phyloP scores from a whole-genome alignment of 2,113 vertebrate species.

The Rutilus rutilus region DNA sequence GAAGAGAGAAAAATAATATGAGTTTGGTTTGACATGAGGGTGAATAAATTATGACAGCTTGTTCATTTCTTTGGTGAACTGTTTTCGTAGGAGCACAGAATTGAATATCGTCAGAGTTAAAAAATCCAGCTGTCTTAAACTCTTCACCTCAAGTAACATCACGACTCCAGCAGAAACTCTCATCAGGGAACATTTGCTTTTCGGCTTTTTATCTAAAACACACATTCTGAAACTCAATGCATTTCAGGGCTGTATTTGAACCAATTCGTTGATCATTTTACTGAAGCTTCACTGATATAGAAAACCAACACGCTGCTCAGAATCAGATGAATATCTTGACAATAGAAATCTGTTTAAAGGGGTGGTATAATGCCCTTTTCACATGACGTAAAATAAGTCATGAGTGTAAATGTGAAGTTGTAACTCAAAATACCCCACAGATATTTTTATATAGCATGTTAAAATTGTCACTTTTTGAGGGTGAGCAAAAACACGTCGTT shows the following conservation, averaged over 20 bases:
- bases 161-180: background rate
- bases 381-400: no score
- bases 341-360: background rate
- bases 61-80: background rate
- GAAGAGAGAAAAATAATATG: background rate
- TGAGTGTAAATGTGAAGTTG: no score
- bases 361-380: no score
- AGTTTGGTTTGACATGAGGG: background rate
- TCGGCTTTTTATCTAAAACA: background rate
- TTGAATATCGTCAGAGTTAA: background rate
- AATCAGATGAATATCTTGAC: background rate
- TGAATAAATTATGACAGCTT: background rate
- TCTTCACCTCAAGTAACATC: background rate
- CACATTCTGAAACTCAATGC: background rate
- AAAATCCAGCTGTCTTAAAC: background rate
- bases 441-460: no score
- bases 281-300: background rate
- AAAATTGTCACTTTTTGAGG: no score
- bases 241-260: background rate
- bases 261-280: background rate
- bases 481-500: no score
- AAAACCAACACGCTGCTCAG: background rate
- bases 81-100: background rate
- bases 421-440: no score
- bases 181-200: background rate